phyloP scores from a whole-genome alignment of 2,797 vertebrate genomes.

The Trichosurus vulpecula region DNA sequence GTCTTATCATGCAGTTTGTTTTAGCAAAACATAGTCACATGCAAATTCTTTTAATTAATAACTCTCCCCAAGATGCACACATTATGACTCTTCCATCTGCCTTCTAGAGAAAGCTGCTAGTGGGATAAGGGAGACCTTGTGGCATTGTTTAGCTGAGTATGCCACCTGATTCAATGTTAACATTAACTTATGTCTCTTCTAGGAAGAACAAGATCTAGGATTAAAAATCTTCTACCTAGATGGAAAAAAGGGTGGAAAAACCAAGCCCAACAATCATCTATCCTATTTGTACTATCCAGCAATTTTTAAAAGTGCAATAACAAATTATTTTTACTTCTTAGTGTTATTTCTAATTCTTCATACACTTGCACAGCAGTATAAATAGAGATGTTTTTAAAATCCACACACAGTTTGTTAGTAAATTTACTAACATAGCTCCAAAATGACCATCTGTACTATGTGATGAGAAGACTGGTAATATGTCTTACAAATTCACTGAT shows the following conservation, averaged over 20 bases:
- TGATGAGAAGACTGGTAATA: not conserved
- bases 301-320: not conserved
- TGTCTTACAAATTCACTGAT: not conserved
- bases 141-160: slow-evolving; percentile 2
- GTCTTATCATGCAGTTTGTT: not conserved
- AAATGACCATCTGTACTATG: not conserved
- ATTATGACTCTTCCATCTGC: not conserved
- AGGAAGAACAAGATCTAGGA: not conserved
- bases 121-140: slow-evolving; percentile 1
- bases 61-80: not conserved
- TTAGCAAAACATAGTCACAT: not conserved
- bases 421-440: not conserved
- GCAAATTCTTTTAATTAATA: not conserved
- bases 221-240: not conserved
- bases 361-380: not conserved
- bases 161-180: not conserved
- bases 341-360: not conserved
- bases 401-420: not conserved
- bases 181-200: not conserved
- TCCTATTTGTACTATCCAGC: slow-evolving; percentile 3
- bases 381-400: not conserved
- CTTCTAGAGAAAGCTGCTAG: slow-evolving; percentile 20
- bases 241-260: not conserved
- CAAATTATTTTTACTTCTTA: not conserved
- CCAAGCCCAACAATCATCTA: not conserved